Evolutionary conservation across 1,140 invertebrate species (phyloP), one percentile per base, ranked within the genome.

Genomic region (Drosophila kikkawai): DNA sequence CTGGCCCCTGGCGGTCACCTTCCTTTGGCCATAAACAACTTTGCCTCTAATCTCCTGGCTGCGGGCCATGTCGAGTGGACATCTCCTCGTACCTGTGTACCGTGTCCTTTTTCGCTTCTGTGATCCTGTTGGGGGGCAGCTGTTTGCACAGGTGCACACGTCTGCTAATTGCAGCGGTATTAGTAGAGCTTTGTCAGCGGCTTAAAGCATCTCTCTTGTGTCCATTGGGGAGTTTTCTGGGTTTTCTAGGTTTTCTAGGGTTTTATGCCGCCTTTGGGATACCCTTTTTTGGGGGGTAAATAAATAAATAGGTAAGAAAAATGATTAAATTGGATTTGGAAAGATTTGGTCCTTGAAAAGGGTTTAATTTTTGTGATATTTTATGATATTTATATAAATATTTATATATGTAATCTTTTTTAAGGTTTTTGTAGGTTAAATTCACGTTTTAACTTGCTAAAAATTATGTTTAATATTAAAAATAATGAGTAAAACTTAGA

Each of bases 161-260:
- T 88, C 68, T 77, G 82, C 84, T 88, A 88, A 88, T 88, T 88
- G 84, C 85, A 84, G 68, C 81, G 85, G 84, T 88, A 88, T 88
- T 88, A 88, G 84, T 79, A 41, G 55, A 67, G 84, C 85, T 90
- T 90, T 88, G 85, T 88, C 84, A 84, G 81, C 85, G 80, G 80
- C 84, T 88, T 90, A 88, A 65, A 75, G 50, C 39, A 19, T 59
- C 26, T 22, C 22, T 17, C 12, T n/a, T 29, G 3, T 11, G 41
- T 12, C 13, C n/a, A 29, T 50, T 42, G 8, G 58, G 39, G 47
- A 34, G 13, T 61, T 64, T 34, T 60, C 39, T 32, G 39, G 41
- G 44, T 56, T n/a, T 66, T 50, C 26, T 6, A 29, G 26, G 26
- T 29, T 29, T 26, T 26, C 26, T 26, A 26, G 26, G 41, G 44